phyloP scores from a whole-genome alignment of 1,140 invertebrate species.

The Neodiprion virginianus region DNA sequence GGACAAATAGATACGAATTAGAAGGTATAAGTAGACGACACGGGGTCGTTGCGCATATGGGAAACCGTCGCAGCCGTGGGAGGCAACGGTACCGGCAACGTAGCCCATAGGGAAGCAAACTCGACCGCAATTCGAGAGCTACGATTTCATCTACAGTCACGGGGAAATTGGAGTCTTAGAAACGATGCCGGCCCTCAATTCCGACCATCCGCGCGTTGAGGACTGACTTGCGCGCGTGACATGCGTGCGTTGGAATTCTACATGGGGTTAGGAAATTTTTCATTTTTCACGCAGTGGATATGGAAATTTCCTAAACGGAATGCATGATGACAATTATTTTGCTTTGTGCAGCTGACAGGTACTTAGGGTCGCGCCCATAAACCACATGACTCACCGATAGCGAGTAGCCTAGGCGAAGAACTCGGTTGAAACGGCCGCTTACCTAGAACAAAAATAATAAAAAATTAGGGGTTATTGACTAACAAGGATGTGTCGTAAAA shows the following conservation, averaged over 20 bases:
- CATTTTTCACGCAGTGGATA: not conserved
- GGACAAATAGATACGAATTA: slow-evolving; percentile 3
- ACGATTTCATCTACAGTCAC: not conserved
- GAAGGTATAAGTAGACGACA: not conserved
- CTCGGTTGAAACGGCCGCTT: slow-evolving; percentile 4
- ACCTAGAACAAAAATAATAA: not conserved
- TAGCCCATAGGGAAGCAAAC: too few species aligned
- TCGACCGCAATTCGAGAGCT: not conserved
- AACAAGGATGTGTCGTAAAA: too few species aligned
- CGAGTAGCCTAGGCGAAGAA: not conserved
- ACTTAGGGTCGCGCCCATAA: slow-evolving; percentile 1
- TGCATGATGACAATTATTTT: not conserved
- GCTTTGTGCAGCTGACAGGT: not conserved
- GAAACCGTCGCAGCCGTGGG: not conserved
- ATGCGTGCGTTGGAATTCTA: not conserved
- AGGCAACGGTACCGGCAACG: not conserved
- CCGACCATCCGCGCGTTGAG: not conserved
- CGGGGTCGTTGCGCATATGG: not conserved
- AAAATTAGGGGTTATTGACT: not conserved
- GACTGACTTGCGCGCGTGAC: not conserved
- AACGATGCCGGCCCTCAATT: not conserved
- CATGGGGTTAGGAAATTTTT: not conserved
- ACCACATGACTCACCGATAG: slow-evolving; percentile 7
- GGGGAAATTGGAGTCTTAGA: not conserved
- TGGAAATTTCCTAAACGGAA: not conserved